Conservation (phyloP, 2,888 invertebrate genomes). For the Meiosimyza platycephala region DNA sequence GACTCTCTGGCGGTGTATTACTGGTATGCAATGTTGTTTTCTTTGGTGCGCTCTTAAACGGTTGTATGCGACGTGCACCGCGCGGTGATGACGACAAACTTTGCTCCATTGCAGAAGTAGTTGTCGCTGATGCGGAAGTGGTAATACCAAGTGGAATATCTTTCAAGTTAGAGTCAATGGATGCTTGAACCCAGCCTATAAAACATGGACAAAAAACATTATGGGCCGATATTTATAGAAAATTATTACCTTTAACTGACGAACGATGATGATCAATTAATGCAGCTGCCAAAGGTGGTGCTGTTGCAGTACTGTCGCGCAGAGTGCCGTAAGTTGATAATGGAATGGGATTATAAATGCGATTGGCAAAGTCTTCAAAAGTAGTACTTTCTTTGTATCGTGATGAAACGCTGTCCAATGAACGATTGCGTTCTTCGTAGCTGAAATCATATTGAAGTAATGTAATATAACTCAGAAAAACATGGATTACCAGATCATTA, state of each 20-base stretch:
- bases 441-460: slow-evolving; percentile 67
- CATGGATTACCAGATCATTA: slow-evolving; percentile 29
- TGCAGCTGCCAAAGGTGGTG: slow-evolving; percentile 72
- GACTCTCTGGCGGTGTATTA: slow-evolving; percentile 62
- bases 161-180: slow-evolving; percentile 58
- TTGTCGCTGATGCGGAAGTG: slow-evolving; percentile 59
- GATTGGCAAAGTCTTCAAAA: slow-evolving; percentile 88
- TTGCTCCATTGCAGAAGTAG: slow-evolving; percentile 61
- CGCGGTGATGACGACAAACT: slow-evolving; percentile 62
- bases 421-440: slow-evolving; percentile 90
- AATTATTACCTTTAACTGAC: slow-evolving; percentile 61
- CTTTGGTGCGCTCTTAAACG: slow-evolving; percentile 62
- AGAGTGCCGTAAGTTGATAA: slow-evolving; percentile 53
- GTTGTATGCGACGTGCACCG: slow-evolving; percentile 60
- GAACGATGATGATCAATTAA: slow-evolving; percentile 69
- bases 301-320: slow-evolving; percentile 57
- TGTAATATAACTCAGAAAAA: slow-evolving; percentile 12
- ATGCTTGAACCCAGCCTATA: slow-evolving; percentile 65
- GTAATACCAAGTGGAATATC: slow-evolving; percentile 55
- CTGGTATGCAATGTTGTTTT: slow-evolving; percentile 55
- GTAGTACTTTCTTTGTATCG: slow-evolving; percentile 89
- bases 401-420: slow-evolving; percentile 84
- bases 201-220: slow-evolving; percentile 3
- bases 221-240: not conserved
- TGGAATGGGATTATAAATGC: slow-evolving; percentile 77